These are phyloP conservation scores for Enteromius trimaculatus DNA, from an alignment of 2,797 vertebrate genomes.

Conservation along the genomic window DNA sequence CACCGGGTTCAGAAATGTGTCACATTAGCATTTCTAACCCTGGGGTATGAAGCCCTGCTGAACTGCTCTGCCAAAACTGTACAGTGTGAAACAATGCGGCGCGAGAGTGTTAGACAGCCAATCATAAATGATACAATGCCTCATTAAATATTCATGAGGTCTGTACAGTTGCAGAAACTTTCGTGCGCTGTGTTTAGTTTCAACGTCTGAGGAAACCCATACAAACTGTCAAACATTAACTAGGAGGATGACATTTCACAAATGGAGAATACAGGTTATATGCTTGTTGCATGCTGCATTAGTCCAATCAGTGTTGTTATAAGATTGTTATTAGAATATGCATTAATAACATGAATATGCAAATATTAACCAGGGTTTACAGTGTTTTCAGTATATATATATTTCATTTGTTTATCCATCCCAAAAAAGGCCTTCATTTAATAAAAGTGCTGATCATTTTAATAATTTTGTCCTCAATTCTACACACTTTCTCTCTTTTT, in stretches of 20 bases:
- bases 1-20: not conserved
- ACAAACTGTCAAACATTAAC: slow-evolving; percentile 19
- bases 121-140: slow-evolving; percentile 32
- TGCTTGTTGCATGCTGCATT: not conserved
- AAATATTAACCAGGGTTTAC: not conserved
- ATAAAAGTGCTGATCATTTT: not conserved
- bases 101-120: slow-evolving; percentile 30
- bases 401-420: not conserved
- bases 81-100: not conserved
- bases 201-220: not conserved
- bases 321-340: not conserved
- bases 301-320: not conserved
- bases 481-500: slow-evolving; percentile 16
- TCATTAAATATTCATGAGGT: slow-evolving; percentile 24
- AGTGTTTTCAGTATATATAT: not conserved
- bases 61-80: slow-evolving; percentile 11
- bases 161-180: not conserved
- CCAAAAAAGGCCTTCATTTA: not conserved
- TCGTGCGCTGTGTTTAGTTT: not conserved
- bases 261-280: slow-evolving; percentile 14
- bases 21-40: not conserved
- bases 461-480: not conserved
- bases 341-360: not conserved
- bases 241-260: not conserved
- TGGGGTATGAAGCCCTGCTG: not conserved